Evolutionary conservation across 2,113 vertebrate genomes (phyloP).

Genomic region (Fregata magnificens): DNA sequence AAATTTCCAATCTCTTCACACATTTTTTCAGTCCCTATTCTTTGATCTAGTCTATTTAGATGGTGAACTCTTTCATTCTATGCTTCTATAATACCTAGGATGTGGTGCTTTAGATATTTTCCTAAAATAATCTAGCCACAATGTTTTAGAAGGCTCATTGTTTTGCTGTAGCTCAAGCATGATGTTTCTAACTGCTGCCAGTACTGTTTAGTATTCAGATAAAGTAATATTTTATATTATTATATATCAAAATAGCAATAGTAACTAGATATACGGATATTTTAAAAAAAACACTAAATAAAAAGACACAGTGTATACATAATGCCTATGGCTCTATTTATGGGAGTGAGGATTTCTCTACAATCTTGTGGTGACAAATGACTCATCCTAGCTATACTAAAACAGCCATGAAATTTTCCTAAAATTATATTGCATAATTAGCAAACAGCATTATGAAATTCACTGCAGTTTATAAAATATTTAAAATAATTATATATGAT

Average conservation of each 20-base stretch:
- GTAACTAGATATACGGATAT: background rate
- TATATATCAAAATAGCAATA: conserved; percentile 14
- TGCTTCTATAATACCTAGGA: background rate
- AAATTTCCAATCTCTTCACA: background rate
- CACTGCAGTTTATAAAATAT: conserved; percentile 80
- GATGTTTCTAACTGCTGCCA: background rate
- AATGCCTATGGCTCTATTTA: conserved; percentile 39
- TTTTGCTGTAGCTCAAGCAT: background rate
- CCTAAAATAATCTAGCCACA: background rate
- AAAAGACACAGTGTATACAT: background rate
- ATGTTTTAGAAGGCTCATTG: background rate
- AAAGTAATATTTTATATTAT: conserved; percentile 19
- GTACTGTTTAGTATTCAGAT: background rate
- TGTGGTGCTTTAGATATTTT: background rate
- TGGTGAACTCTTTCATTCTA: background rate
- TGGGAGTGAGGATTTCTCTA: conserved; percentile 45
- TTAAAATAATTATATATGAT: conserved; percentile 78
- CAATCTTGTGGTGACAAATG: conserved; percentile 54
- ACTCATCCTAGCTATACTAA: conserved; percentile 47
- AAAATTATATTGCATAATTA: conserved; percentile 71
- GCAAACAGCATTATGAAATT: conserved; percentile 57
- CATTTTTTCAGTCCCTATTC: background rate
- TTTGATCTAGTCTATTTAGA: background rate
- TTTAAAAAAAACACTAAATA: conserved; percentile 28
- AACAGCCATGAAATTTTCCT: conserved; percentile 52